These are phyloP conservation scores for Litoditis marina DNA, from an alignment of 2,888 invertebrate species.

Conservation along the genomic window DNA sequence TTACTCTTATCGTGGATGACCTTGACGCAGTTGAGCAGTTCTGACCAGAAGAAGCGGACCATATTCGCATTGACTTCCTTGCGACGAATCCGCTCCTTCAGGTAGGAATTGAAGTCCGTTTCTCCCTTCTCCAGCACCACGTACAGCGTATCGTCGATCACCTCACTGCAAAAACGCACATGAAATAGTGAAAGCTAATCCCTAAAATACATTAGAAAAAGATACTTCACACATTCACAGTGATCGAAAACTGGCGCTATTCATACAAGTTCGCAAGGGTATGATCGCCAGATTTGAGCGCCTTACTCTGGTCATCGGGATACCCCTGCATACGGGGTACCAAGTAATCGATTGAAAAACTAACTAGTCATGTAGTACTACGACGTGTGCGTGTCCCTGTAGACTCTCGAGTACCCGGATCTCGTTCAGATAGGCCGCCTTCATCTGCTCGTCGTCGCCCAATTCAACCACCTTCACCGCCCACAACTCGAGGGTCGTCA, in stretches of 20 bases:
- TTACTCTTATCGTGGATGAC: constrained; percentile 84
- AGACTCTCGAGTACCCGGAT: constrained; percentile 77
- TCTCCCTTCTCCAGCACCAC: constrained; percentile 91
- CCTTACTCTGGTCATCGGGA: background rate
- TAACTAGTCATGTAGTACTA: constrained; percentile 83
- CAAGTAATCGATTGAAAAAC: constrained; percentile 63
- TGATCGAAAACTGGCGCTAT: no score
- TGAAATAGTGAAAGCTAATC: background rate
- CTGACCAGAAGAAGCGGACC: constrained; percentile 84
- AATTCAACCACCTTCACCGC: constrained; percentile 69
- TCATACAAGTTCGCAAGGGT: no score
- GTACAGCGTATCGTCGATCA: constrained; percentile 70
- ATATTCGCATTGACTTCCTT: constrained; percentile 67
- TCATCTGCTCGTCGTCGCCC: constrained; percentile 71
- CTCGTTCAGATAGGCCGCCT: constrained; percentile 81
- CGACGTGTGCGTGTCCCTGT: constrained; percentile 76
- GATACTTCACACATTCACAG: no score
- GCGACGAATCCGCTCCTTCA: constrained; percentile 46
- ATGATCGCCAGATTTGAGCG: no score
- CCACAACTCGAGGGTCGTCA: constrained; percentile 68
- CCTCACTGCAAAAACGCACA: background rate
- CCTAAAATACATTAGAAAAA: no score
- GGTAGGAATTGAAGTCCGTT: constrained; percentile 75
- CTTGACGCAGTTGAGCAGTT: constrained; percentile 85
- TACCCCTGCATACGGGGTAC: background rate